Evolutionary conservation across 2,888 invertebrate species (phyloP).

Genomic region (Meteorus cinctellus): DNA sequence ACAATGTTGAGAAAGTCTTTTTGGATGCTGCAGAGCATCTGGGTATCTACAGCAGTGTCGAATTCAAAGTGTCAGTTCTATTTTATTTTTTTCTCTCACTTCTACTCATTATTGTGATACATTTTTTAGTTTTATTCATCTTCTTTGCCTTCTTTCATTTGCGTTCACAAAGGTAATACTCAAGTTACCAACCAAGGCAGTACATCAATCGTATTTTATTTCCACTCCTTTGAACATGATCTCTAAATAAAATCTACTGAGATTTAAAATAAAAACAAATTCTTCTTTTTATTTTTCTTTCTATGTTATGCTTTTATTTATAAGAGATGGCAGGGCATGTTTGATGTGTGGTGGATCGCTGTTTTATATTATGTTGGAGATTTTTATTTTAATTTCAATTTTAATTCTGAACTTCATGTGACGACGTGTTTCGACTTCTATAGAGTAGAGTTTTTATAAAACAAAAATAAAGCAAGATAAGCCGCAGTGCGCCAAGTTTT

Average conservation of each 20-base stretch:
- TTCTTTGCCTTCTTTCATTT: background rate
- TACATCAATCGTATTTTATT: background rate
- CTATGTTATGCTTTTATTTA: background rate
- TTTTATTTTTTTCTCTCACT: background rate
- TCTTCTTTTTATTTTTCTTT: background rate
- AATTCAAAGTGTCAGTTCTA: background rate
- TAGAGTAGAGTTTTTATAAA: constrained; percentile 1
- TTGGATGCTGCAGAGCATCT: background rate
- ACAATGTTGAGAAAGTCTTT: background rate
- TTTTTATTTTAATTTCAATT: background rate
- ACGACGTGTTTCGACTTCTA: background rate
- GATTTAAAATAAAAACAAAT: background rate
- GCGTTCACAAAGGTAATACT: background rate
- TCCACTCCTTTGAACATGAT: background rate
- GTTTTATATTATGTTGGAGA: background rate
- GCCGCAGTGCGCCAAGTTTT: constrained; percentile 49
- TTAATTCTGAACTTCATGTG: background rate
- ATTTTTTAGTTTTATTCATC: background rate
- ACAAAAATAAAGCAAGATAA: constrained; percentile 40
- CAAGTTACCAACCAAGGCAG: background rate
- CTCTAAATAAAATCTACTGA: background rate
- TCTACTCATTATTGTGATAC: background rate
- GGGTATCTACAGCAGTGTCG: background rate
- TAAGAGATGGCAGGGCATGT: too few species aligned
- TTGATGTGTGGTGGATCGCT: background rate